Base-by-base conservation (phyloP, 2,797 vertebrate genomes). In the Leptatherina wallacei region DNA sequence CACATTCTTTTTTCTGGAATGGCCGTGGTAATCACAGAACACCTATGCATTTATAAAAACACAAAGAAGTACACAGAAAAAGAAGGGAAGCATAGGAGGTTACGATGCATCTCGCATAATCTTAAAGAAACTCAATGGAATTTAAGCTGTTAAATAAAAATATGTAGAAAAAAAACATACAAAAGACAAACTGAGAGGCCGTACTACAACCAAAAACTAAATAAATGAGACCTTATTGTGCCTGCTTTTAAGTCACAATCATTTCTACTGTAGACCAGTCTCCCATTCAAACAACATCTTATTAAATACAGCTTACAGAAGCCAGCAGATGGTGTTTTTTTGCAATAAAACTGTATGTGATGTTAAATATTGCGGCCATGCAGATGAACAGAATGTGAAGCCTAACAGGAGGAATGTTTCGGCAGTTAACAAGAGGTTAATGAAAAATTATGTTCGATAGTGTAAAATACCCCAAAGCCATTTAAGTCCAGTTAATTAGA, bases 1-100 rank as follows among this genome's bases (percentile, higher is more conserved):
- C 0, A 99, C 97, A 20, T 99, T 99, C 93, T 99, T 99, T 94
- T 99, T 99, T 74, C 98, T 96, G 66, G 98, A 99, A 88, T 99
- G 98, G 66, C 98, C 98, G 54, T 99, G 98, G 87, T 99, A 99
- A 93, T 99, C 98, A 20, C 98, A 99, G 88, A 96, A 99, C 57
- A 99, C 97, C 98, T 99, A 85, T n/a, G 32, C 6, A 61, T n/a
- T 22, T 13, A 78, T 1, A 10, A 11, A 60, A 32, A 65, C 2
- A 30, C 4, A n/a, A 30, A 60, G 3, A 62, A 30, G 63, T 32
- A 30, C 30, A 61, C 3, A 55, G 1, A 32, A 9, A 14, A 52
- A 14, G 61, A 51, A 74, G 51, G 2, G 52, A 29, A 55, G 27
- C 14, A 30, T 14, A 55, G 35, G 18, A 33, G 10, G n/a, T 58